Conservation (phyloP, 2,797 vertebrate genomes). For the Sarcophilus harrisii region DNA sequence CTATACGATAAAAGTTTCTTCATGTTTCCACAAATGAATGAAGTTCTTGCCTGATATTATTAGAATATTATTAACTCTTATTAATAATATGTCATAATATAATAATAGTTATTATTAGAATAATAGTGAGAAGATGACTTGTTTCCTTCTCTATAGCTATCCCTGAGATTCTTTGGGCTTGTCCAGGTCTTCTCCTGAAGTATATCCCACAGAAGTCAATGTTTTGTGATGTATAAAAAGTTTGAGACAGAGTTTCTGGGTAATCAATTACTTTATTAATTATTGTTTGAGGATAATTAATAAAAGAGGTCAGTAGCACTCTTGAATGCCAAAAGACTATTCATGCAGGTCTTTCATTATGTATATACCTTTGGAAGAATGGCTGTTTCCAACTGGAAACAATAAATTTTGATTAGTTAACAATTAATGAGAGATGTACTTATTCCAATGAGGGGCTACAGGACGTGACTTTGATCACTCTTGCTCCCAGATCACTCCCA, state of each 20-base stretch:
- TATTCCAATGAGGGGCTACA: not conserved
- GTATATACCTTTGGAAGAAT: not conserved
- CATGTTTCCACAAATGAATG: not conserved
- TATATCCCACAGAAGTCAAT: not conserved
- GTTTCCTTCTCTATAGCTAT: not conserved
- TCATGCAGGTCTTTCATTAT: not conserved
- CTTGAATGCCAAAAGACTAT: not conserved
- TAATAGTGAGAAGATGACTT: not conserved
- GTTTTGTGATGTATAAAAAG: not conserved
- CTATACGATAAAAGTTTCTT: not conserved
- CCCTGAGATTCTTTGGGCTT: not conserved
- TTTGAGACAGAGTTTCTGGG: not conserved
- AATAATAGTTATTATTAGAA: not conserved
- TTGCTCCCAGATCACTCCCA: not conserved
- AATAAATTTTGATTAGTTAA: not conserved
- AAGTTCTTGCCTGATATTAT: not conserved
- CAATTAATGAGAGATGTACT: not conserved
- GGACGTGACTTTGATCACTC: not conserved
- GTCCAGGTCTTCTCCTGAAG: not conserved
- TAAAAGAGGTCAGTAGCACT: not conserved
- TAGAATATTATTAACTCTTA: not conserved
- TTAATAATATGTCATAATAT: not conserved
- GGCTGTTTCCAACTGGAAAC: not conserved
- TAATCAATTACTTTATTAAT: not conserved
- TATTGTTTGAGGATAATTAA: not conserved